phyloP scores from a whole-genome alignment of 2,113 vertebrate species.

The Spea multiplicata region DNA sequence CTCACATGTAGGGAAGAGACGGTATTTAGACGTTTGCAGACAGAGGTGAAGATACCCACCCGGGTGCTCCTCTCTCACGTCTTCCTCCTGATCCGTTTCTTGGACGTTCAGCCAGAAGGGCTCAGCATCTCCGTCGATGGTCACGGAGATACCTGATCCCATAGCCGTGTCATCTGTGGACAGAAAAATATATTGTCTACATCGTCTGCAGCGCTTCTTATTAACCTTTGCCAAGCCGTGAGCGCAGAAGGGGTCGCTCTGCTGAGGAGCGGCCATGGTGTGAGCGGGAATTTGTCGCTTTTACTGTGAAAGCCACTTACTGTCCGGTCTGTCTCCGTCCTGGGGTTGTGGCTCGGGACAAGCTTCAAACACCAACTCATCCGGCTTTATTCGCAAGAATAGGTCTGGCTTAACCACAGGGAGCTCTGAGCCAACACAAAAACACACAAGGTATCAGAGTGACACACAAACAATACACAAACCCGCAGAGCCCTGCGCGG shows the following conservation, averaged over 20 bases:
- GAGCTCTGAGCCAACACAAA: conserved; percentile 33
- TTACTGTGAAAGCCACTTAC: background rate
- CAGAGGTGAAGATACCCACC: background rate
- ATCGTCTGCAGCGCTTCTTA: too few relatives aligned
- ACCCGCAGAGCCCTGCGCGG: background rate
- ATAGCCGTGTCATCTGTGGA: background rate
- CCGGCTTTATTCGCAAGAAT: conserved; percentile 32
- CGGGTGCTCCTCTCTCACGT: background rate
- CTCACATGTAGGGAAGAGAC: too few relatives aligned
- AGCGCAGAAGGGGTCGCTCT: too few relatives aligned
- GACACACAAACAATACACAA: background rate
- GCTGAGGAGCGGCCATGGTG: too few relatives aligned
- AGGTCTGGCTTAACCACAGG: conserved; percentile 36
- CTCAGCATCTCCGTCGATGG: conserved; percentile 17
- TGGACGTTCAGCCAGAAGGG: conserved; percentile 40
- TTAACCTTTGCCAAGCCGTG: too few relatives aligned
- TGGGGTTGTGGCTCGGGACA: conserved; percentile 5
- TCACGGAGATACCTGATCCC: conserved; percentile 28
- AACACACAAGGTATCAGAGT: conserved; percentile 1
- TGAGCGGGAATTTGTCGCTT: too few relatives aligned
- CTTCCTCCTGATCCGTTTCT: conserved; percentile 3
- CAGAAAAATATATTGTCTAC: background rate
- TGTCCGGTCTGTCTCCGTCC: background rate
- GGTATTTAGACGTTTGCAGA: too few relatives aligned
- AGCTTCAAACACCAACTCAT: conserved; percentile 38